These are phyloP conservation scores for Drosophila dives DNA, from an alignment of 2,888 invertebrate genomes.

Conservation along the genomic window DNA sequence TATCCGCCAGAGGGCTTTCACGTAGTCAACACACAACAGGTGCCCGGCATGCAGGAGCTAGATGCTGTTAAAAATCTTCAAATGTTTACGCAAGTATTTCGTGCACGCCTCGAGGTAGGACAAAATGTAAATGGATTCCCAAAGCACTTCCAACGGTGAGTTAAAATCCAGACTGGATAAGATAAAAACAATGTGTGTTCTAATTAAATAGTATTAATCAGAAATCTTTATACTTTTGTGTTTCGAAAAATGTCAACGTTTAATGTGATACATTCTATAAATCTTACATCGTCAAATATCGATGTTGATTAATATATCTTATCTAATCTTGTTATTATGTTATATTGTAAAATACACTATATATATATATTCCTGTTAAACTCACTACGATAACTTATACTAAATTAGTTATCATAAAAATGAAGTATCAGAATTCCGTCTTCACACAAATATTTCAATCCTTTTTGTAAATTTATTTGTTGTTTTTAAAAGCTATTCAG, in stretches of 20 bases:
- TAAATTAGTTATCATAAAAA: neutral
- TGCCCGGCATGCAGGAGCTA: slow-evolving; percentile 89
- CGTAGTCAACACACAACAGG: slow-evolving; percentile 91
- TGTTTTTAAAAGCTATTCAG: neutral
- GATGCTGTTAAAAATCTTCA: slow-evolving; percentile 90
- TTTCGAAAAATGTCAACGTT: neutral
- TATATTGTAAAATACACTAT: neutral
- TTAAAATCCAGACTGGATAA: neutral
- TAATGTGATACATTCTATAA: neutral
- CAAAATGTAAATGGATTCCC: slow-evolving; percentile 86
- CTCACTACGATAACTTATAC: too few relatives aligned
- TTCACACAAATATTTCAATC: neutral
- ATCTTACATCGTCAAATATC: neutral
- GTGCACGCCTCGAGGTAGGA: slow-evolving; percentile 87
- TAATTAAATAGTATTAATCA: neutral
- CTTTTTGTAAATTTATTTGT: neutral
- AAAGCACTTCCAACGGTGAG: slow-evolving; percentile 86
- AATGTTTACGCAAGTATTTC: slow-evolving; percentile 94
- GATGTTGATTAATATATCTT: neutral
- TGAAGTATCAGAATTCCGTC: neutral
- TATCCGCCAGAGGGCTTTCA: slow-evolving; percentile 91
- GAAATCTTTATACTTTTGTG: neutral
- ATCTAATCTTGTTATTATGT: neutral
- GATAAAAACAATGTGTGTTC: neutral
- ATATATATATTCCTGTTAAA: neutral